A percentile compares a stretch with the other conserved stretches of the same genome.
phyloP scores from a whole-genome alignment of 1,140 invertebrate genomes.

The Zaprionus camerounensis region DNA sequence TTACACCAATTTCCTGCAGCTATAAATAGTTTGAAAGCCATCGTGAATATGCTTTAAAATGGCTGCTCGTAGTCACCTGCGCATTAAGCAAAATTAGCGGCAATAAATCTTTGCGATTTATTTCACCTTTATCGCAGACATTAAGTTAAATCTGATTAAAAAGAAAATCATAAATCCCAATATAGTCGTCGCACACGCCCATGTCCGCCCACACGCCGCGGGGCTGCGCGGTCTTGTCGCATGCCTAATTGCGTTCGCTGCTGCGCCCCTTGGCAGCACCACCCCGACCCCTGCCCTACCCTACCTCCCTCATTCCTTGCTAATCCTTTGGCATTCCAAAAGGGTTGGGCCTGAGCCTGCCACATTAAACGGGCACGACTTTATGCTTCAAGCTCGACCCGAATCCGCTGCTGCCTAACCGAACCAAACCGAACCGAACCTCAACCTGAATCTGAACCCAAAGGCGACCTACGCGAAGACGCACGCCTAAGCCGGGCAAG shows the following conservation, averaged over 20 bases:
- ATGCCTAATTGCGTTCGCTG: constrained; percentile 58
- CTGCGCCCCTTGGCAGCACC: not conserved
- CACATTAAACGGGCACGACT: not conserved
- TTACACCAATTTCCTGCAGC: not conserved
- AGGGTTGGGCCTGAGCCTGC: constrained; percentile 11
- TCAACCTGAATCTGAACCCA: constrained; percentile 16
- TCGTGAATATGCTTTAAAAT: constrained; percentile 1
- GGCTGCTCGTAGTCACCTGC: constrained; percentile 17
- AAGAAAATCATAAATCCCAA: constrained; percentile 71
- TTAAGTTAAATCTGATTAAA: constrained; percentile 72
- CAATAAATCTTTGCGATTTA: constrained; percentile 66
- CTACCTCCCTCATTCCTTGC: not conserved
- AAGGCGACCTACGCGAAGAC: constrained; percentile 19
- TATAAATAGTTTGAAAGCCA: not conserved
- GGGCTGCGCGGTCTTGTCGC: constrained; percentile 47
- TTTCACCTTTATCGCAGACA: constrained; percentile 68
- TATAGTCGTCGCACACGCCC: constrained; percentile 36
- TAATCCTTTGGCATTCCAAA: constrained; percentile 54
- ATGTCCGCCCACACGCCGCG: not conserved
- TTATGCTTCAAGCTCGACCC: not conserved
- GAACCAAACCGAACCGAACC: not conserved
- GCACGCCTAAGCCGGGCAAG: not conserved
- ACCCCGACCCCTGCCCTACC: not conserved
- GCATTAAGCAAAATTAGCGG: constrained; percentile 55
- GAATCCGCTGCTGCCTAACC: too few species aligned